A percentile compares a stretch with the other conserved stretches of the same genome.
Conservation (phyloP, 1,140 invertebrate genomes). For the Doryteuthis pealeii region DNA sequence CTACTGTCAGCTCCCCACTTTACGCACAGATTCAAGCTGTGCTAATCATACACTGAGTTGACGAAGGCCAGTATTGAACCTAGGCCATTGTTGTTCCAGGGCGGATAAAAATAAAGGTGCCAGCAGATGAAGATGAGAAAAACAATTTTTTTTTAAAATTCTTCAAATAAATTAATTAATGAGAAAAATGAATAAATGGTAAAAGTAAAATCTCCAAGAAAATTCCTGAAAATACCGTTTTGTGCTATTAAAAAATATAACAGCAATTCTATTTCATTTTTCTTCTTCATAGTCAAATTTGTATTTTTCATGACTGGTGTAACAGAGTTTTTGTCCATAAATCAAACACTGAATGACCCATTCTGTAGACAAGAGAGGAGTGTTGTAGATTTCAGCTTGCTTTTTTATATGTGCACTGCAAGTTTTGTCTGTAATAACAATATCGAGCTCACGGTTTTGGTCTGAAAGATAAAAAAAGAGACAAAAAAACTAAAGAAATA, state of each 20-base stretch:
- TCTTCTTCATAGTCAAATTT: slow-evolving; percentile 41
- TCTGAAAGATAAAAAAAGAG: slow-evolving; percentile 9
- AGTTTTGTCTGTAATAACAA: slow-evolving; percentile 43
- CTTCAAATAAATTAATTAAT: too few relatives aligned
- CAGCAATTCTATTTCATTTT: background rate
- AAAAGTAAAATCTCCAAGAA: too few relatives aligned
- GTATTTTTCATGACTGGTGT: slow-evolving; percentile 47
- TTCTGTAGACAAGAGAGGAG: slow-evolving; percentile 57
- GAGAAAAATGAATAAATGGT: too few relatives aligned
- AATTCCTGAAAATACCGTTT: too few relatives aligned
- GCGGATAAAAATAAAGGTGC: too few relatives aligned
- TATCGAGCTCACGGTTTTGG: slow-evolving; percentile 26
- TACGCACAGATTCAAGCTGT: too few relatives aligned
- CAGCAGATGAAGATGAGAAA: too few relatives aligned
- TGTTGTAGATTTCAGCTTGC: slow-evolving; percentile 34
- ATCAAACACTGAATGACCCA: slow-evolving; percentile 61
- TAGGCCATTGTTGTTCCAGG: too few relatives aligned
- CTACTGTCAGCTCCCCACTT: too few relatives aligned
- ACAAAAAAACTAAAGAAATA: background rate
- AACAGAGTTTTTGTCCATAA: slow-evolving; percentile 44
- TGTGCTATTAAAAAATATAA: background rate
- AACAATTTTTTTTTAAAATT: too few relatives aligned
- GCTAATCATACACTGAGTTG: too few relatives aligned
- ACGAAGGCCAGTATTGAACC: too few relatives aligned
- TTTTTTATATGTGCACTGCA: slow-evolving; percentile 38